These are phyloP conservation scores for Apostichopus californicus DNA, from an alignment of 35 echinoderm and acorn worm genomes.

Conservation along the genomic window DNA sequence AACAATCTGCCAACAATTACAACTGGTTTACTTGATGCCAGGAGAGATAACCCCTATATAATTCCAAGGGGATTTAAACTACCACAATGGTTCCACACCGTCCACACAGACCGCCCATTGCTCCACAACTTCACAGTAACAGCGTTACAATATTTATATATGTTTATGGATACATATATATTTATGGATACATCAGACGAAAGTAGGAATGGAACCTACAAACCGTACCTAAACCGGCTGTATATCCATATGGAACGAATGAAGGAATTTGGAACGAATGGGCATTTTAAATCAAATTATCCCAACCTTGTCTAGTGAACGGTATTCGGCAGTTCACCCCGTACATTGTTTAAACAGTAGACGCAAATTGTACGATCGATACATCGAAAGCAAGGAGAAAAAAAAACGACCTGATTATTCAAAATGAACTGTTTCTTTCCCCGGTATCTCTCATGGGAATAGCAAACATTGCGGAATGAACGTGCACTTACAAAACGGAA, in stretches of 20 bases:
- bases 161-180: too few species aligned
- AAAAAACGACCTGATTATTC: background rate
- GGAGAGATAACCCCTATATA: too few species aligned
- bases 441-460: background rate
- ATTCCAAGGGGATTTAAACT: too few species aligned
- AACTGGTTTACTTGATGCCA: too few species aligned
- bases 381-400: background rate
- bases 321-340: background rate
- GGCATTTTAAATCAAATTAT: background rate
- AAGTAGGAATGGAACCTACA: too few species aligned
- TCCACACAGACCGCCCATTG: too few species aligned
- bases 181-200: too few species aligned
- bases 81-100: too few species aligned
- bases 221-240: too few species aligned
- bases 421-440: background rate
- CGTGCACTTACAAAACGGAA: background rate
- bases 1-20: too few species aligned
- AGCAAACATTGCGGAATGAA: constrained; percentile 1
- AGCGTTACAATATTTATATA: too few species aligned
- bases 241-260: background rate
- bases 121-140: too few species aligned
- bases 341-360: constrained; percentile 7
- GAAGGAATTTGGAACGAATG: background rate
- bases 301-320: background rate
- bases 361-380: constrained; percentile 4